A percentile compares a stretch with the other conserved stretches of the same genome.
These are phyloP conservation scores for Poecilia wingei DNA, from an alignment of 2,797 vertebrate genomes.

Conservation along the genomic window DNA sequence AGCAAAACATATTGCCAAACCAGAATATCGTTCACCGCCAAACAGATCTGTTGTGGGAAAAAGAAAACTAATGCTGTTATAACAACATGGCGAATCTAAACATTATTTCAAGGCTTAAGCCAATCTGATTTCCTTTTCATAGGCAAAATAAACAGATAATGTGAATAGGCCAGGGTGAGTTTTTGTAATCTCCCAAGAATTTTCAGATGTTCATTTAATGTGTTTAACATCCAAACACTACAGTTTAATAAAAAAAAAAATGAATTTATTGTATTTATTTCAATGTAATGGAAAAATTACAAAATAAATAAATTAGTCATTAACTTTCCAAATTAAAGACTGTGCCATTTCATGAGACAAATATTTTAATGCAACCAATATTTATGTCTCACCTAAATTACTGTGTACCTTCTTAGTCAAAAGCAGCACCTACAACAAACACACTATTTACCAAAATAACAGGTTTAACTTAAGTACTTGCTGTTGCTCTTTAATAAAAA, in stretches of 20 bases:
- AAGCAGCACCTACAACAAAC: neutral
- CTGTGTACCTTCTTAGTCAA: neutral
- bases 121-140: neutral
- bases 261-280: neutral
- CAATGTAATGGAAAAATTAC: neutral
- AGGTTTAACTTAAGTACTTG: neutral
- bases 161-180: neutral
- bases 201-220: neutral
- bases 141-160: neutral
- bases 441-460: neutral
- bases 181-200: neutral
- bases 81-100: neutral
- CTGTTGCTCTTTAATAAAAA: neutral
- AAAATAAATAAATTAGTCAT: neutral
- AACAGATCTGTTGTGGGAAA: conserved; percentile 2
- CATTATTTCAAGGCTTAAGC: neutral
- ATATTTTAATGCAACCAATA: neutral
- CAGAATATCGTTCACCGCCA: neutral
- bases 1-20: neutral
- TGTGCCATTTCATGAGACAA: neutral
- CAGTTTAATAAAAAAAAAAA: neutral
- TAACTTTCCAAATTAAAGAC: neutral
- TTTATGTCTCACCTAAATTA: neutral
- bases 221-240: neutral
- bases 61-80: neutral